These are phyloP conservation scores for Neodiprion lecontei DNA, from an alignment of 1,140 invertebrate genomes.

Conservation along the genomic window DNA sequence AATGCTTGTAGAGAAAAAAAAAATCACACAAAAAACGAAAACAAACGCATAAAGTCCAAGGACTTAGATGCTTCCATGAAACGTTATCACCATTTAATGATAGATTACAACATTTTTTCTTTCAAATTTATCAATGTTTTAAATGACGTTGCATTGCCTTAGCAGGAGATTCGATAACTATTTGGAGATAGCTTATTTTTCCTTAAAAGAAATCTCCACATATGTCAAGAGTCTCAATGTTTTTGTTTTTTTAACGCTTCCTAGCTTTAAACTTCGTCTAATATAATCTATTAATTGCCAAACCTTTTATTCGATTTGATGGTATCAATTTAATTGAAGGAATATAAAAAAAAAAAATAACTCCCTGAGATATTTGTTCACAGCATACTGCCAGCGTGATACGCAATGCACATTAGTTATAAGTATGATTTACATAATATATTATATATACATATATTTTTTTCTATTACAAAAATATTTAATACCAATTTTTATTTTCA, in stretches of 20 bases:
- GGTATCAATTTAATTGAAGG: neutral
- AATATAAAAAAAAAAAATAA: neutral
- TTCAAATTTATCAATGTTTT: neutral
- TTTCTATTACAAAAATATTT: neutral
- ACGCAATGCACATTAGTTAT: conserved; percentile 10
- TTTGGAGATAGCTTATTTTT: neutral
- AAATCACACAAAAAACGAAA: neutral
- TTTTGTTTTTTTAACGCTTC: conserved; percentile 7
- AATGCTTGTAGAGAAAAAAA: conserved; percentile 27
- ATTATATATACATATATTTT: neutral
- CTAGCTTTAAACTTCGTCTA: conserved; percentile 7
- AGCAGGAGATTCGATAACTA: conserved; percentile 4
- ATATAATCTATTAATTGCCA: neutral
- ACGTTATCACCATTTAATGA: conserved; percentile 26
- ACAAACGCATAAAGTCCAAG: conserved; percentile 30
- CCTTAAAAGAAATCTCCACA: too few species aligned
- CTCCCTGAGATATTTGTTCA: conserved; percentile 9
- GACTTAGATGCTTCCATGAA: conserved; percentile 32
- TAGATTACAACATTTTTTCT: neutral
- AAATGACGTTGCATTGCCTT: conserved; percentile 2
- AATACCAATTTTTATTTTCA: conserved; percentile 7
- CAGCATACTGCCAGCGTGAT: conserved; percentile 9
- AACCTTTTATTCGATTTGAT: neutral
- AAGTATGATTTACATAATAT: neutral
- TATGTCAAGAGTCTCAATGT: neutral